phyloP scores from a whole-genome alignment of 2,888 invertebrate genomes.

The Leptura quadrifasciata region DNA sequence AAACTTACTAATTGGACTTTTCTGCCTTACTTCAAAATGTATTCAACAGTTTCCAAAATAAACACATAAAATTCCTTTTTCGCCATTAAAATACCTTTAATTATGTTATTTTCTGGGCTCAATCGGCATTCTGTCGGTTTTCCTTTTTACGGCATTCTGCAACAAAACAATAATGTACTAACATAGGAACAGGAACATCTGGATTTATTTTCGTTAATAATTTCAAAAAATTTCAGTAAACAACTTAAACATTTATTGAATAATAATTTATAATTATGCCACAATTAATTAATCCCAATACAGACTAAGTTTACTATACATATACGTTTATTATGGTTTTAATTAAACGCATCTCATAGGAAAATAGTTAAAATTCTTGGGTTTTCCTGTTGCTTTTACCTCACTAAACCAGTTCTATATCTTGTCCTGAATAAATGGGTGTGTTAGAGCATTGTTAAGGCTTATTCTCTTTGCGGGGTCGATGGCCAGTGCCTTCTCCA shows the following conservation, averaged over 20 bases:
- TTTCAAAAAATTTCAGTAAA: conserved; percentile 36
- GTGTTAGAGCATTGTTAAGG: conserved; percentile 94
- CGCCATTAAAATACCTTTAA: conserved; percentile 55
- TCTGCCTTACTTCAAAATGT: conserved; percentile 45
- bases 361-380: conserved; percentile 51
- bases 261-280: conserved; percentile 40
- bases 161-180: conserved; percentile 56
- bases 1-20: conserved; percentile 15
- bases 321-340: conserved; percentile 16
- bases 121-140: conserved; percentile 27
- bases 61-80: conserved; percentile 42
- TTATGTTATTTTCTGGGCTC: conserved; percentile 22
- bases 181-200: not conserved
- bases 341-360: conserved; percentile 32
- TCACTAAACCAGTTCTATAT: conserved; percentile 75
- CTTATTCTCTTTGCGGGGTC: conserved; percentile 95
- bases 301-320: conserved; percentile 34
- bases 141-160: conserved; percentile 46
- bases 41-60: conserved; percentile 47
- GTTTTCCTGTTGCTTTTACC: conserved; percentile 63
- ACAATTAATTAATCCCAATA: conserved; percentile 32
- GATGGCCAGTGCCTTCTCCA: conserved; percentile 93
- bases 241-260: conserved; percentile 40
- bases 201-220: conserved; percentile 11
- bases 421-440: conserved; percentile 97